Evolutionary conservation across 2,888 invertebrate genomes (phyloP), one percentile per base, ranked within the genome.

Genomic region (Schrankia costaestrigalis): DNA sequence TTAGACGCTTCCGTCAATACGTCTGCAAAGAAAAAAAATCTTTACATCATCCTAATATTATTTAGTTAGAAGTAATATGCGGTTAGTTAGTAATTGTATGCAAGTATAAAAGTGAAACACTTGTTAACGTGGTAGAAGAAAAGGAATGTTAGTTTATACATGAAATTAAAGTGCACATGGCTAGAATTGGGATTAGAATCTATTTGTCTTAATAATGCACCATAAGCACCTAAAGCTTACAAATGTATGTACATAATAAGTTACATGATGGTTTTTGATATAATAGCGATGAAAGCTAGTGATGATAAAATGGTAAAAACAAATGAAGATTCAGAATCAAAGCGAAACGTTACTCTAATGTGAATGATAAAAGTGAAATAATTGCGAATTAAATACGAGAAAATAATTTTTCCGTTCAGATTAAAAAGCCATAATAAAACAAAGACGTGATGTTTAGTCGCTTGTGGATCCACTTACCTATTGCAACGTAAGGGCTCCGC

Each of bases 401-500:
- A 39, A 70, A 70, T 44, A 70, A 65, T 48, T 60, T 44, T 50
- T 57, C 50, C 51, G 42, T 51, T n/a, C 62, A 56, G 58, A 63
- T 41, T 39, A 46, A 68, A 54, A 85, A 86, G 84, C 84, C 61
- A 75, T 67, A 74, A 74, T 71, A 70, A 75, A 63, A 56, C 42
- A 58, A 67, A 66, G 71, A 76, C 76, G 78, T 63, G 53, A 58
- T n/a, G n/a, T n/a, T 61, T 66, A 43, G 61, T 65, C 71, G 76
- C 79, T 73, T 71, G 75, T 78, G 78, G 78, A 63, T 83, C 82
- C 81, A 87, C 87, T 87, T 81, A 87, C 87, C 87, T 85, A 85
- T 73, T 64, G 75, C 82, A 85, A 86, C 80, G 84, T 82, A 86
- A 85, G 86, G 86, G 83, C 87, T 87, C 87, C 87, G 87, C 87